Base-by-base conservation (phyloP, 2,797 vertebrate genomes). In the Chrysocyon brachyurus region DNA sequence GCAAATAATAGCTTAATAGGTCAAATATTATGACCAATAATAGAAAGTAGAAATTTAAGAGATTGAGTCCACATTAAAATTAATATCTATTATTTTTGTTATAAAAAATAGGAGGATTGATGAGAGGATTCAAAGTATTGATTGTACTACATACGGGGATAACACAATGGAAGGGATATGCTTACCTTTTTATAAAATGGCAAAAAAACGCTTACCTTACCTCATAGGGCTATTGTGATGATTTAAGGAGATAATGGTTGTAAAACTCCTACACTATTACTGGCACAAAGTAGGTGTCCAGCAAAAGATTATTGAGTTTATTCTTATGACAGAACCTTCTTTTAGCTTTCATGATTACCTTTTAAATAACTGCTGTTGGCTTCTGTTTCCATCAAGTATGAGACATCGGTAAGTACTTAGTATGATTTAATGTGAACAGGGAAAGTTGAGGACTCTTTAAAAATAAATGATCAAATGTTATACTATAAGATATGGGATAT, bases 81-180 rank as follows among this genome's bases (percentile, higher is more conserved):
- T 75, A 92, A 36, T 46, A 11, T 31, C 10, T 92, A 40, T 90
- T 81, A 79, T 97, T 70, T 97, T 94, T 86, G 12, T 94, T 87
- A 33, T 87, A 17, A 90, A 88, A 84, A 19, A 40, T 28, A 57
- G 63, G 72, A 85, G 40, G 28, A 61, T 17, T 90, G 22, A 15
- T 26, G 52, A 87, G 17, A 91, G 14, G 68, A 92, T 93, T 87
- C 28, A 84, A 94, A 22, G 12, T 79, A 57, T 28, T 82, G n/a
- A 7, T 22, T 87, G 15, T 82, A 33, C 22, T 79, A 59, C 11
- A 52, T 7, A 17, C 46, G 33, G 15, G 63, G 46, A 63, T 46
- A 56, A 86, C 28, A 5, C 83, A 91, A 40, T 46, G 52, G 10
- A 91, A 86, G 5, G 21, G 12, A n/a, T 46, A 26, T 4, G 3